phyloP scores from a whole-genome alignment of 2,888 invertebrate species.

The Argyresthia albistria region DNA sequence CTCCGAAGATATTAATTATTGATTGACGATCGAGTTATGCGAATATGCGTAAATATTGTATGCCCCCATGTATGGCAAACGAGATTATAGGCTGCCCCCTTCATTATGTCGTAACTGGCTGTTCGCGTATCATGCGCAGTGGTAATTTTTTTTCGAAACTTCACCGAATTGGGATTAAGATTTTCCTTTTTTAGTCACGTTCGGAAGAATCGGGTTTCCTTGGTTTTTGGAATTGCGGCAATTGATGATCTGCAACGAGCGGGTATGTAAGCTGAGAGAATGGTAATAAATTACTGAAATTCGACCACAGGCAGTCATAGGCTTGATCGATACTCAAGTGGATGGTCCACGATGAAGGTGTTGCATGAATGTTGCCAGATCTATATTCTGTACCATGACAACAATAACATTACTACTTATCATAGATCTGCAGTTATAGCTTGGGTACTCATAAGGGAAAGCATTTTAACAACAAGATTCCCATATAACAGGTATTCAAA shows the following conservation, averaged over 20 bases:
- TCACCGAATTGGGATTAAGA: background rate
- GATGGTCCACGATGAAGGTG: too few species aligned
- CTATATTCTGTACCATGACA: too few species aligned
- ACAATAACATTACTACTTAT: too few species aligned
- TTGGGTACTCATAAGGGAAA: too few species aligned
- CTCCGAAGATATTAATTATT: slow-evolving; percentile 67
- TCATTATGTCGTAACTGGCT: slow-evolving; percentile 16
- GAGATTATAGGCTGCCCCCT: slow-evolving; percentile 20
- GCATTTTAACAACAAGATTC: too few species aligned
- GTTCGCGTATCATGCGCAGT: background rate
- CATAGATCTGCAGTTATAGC: too few species aligned
- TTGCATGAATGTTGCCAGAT: too few species aligned
- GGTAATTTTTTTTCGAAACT: background rate
- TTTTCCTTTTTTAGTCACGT: slow-evolving; percentile 4
- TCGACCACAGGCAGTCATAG: too few species aligned
- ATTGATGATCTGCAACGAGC: background rate
- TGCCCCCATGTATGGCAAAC: slow-evolving; percentile 15
- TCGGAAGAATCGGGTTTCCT: background rate
- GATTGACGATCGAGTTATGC: slow-evolving; percentile 56
- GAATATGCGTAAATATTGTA: slow-evolving; percentile 51
- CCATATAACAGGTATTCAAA: too few species aligned
- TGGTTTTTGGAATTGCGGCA: background rate
- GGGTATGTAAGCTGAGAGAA: background rate
- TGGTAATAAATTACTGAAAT: too few species aligned
- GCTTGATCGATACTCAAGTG: too few species aligned